A percentile compares a stretch with the other conserved stretches of the same genome.
These are phyloP conservation scores for Anser cygnoides DNA, from an alignment of 2,113 vertebrate species.

Conservation along the genomic window DNA sequence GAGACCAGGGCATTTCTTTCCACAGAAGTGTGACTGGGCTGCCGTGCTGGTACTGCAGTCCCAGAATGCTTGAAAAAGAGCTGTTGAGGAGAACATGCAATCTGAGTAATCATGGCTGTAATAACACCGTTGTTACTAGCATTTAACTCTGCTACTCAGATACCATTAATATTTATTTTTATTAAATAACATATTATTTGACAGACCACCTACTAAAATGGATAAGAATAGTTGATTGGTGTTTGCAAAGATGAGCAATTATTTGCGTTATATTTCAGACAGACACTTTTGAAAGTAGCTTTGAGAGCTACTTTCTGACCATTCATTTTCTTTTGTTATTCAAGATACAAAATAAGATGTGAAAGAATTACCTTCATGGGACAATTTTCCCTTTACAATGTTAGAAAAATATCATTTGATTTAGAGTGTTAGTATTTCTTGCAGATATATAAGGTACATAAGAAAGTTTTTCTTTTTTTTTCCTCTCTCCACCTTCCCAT, in stretches of 20 bases:
- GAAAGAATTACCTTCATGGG: not conserved
- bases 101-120: not conserved
- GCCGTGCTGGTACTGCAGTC: not conserved
- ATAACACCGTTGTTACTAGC: not conserved
- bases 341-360: not conserved
- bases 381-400: not conserved
- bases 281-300: not conserved
- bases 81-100: rapidly evolving
- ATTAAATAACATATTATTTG: not conserved
- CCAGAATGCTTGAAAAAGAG: not conserved
- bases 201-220: not conserved
- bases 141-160: not conserved
- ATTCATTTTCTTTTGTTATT: not conserved
- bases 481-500: not conserved
- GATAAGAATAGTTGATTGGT: not conserved
- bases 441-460: not conserved
- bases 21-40: not conserved
- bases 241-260: not conserved
- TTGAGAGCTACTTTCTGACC: not conserved
- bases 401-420: not conserved
- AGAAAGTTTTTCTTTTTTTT: not conserved
- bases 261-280: not conserved
- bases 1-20: too few relatives aligned
- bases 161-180: not conserved
- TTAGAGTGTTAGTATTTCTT: not conserved